phyloP scores from a whole-genome alignment of 2,888 invertebrate species.

The Endomychus coccineus region DNA sequence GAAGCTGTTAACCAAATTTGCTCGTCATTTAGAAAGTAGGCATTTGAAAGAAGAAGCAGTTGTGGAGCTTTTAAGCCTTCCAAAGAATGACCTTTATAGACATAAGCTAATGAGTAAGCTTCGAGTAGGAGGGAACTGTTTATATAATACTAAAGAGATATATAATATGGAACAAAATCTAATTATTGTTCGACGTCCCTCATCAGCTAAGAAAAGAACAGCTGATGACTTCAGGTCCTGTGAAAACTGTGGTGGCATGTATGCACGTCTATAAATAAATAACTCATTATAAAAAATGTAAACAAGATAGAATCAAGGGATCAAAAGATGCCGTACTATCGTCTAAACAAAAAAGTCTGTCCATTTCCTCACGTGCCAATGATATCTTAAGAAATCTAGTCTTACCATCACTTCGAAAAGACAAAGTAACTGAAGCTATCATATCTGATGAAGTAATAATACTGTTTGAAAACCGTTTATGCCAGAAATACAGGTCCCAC shows the following conservation, averaged over 20 bases:
- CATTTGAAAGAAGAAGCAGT: conserved; percentile 3
- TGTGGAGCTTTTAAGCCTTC: neutral
- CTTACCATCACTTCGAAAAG: conserved; percentile 1
- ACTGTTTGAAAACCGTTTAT: conserved; percentile 3
- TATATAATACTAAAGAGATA: conserved; percentile 3
- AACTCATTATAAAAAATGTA: conserved; percentile 2
- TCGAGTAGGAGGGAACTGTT: neutral
- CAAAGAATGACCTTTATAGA: neutral
- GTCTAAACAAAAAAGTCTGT: neutral
- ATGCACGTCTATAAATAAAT: neutral
- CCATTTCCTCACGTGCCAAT: neutral
- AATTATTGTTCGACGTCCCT: neutral
- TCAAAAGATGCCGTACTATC: neutral
- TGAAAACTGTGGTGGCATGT: conserved; percentile 8
- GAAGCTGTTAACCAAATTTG: conserved; percentile 4
- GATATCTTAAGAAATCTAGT: neutral
- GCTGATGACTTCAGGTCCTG: conserved; percentile 4
- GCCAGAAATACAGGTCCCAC: conserved; percentile 5
- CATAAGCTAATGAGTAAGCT: conserved; percentile 2
- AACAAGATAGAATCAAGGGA: neutral
- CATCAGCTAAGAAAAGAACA: neutral
- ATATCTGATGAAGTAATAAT: neutral
- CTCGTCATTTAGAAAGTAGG: conserved; percentile 2
- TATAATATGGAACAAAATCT: conserved; percentile 1
- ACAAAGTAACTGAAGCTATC: neutral